Evolutionary conservation across 2,797 vertebrate genomes (phyloP), one percentile per base, ranked within the genome.

Genomic region (Okamejei kenojei): DNA sequence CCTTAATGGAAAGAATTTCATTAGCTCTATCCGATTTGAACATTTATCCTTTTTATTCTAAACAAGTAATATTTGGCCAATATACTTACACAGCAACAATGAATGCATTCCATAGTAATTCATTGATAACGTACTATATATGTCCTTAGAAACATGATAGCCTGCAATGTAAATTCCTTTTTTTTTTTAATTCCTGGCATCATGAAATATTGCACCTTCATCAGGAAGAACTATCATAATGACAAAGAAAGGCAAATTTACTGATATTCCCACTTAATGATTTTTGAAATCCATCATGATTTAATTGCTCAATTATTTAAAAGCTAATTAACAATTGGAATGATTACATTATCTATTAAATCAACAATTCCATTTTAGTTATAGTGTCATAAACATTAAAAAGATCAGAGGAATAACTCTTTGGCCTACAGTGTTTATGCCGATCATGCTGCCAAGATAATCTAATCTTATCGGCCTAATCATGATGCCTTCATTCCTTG

Each of bases 231-330:
- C 32, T 65, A 65, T 63, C 29, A n/a, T 88, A 65, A 63, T n/a
- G 79, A 35, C 26, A 2, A 63, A n/a, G 63, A 63, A 0, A 84
- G 17, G 2, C 81, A 84, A 58, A 61, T 84, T 26, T 58, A 61
- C 11, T 1, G n/a, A 88, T 88, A 65, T 65, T 63, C n/a, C 65
- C 26, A n/a, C 58, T 63, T 63, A 29, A n/a, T 65, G 65, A 63
- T 65, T 29, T 88, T 32, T 88, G 23, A 88, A 88, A 63, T 88
- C 82, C 15, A 61, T 61, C 26, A n/a, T 61, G 81, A 29, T 84
- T n/a, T 84, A 84, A 84, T 63, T 88, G 82, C 10, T 88, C 54
- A 88, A 88, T 88, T 63, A 88, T 88, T 88, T 26, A 88, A 32
- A 88, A n/a, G 26, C 32, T 11, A 26, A 88, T n/a, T 8, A 65